Percentiles rank a stretch among this genome's conserved stretches.
phyloP scores from a whole-genome alignment of 2,797 vertebrate genomes.

The Coregonus suidteri region DNA sequence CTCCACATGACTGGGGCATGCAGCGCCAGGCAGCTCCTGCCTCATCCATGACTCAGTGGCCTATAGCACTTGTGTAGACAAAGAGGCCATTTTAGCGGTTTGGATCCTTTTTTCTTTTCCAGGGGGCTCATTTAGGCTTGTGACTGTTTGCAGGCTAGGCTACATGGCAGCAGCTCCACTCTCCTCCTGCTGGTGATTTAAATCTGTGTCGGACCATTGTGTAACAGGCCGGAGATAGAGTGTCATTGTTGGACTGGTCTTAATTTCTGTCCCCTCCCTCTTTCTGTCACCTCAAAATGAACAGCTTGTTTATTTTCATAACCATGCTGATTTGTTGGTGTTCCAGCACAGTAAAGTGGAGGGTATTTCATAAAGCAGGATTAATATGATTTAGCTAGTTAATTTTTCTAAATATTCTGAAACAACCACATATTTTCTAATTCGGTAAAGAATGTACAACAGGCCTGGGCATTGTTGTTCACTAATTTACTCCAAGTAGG shows the following conservation, averaged over 20 bases:
- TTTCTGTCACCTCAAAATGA: neutral
- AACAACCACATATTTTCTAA: neutral
- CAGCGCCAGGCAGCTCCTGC: neutral
- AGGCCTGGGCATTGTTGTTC: neutral
- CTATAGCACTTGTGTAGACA: conserved; percentile 25
- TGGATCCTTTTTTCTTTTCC: neutral
- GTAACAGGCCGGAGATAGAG: neutral
- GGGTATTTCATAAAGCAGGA: neutral
- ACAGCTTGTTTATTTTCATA: neutral
- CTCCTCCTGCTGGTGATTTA: no score
- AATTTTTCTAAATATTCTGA: neutral
- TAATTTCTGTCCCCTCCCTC: neutral
- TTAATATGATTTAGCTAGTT: neutral
- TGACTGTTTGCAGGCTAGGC: conserved; percentile 34
- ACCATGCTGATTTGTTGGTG: neutral
- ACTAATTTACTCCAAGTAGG: no score
- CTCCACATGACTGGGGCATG: conserved; percentile 10
- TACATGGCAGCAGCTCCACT: neutral
- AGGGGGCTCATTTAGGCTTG: neutral
- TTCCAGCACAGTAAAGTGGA: neutral
- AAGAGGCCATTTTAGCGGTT: conserved; percentile 27
- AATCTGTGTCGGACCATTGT: no score
- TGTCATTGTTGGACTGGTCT: conserved; percentile 44
- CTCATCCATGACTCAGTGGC: conserved; percentile 7
- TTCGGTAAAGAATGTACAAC: neutral